Evolutionary conservation across 2,113 vertebrate species (phyloP), one percentile per base, ranked within the genome.

Genomic region (Psittacus erithacus): DNA sequence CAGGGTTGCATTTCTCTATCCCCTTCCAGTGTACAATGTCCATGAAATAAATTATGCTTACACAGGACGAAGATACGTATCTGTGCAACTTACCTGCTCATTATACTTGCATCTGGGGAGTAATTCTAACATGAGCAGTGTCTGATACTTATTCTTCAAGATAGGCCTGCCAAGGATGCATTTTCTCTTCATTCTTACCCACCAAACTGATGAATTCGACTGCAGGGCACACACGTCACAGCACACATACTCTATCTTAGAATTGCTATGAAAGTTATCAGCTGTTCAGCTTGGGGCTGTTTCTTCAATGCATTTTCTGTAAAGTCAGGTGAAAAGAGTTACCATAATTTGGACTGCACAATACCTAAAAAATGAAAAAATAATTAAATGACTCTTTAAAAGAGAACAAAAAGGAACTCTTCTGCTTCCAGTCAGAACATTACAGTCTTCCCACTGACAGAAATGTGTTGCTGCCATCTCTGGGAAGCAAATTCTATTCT

Each of bases 141-240:
- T 73, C 74, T 93, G 83, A 94, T 79, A 89, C 57, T 82, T 84
- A 87, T 74, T 91, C 59, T 76, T 95, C 81, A 89, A 83, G 82
- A 74, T 83, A 93, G 81, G 46, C 20, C 44, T 91, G 83, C 53
- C 59, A 84, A 73, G 18, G 65, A 63, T 87, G 17, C 33, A 39
- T 79, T 89, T 95, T 76, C 55, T 86, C 77, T 90, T 88, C 18
- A 0, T 85, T 88, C 16, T 68, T 69, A 52, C n/a, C 13, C 11
- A 76, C 65, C 38, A 89, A 91, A 92, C 24, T 31, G 59, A 84
- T 76, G 76, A 93, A 96, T 92, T 65, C 1, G 0, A 12, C 73
- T 67, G 41, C 20, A 1, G 0, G 1, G 47, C 50, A 68, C 35
- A 71, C 33, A 6, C 1, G 2, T 69, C 73, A 81, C 39, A 86